Evolutionary conservation across 2,797 vertebrate species (phyloP).

Genomic region (Aselliscus stoliczkanus): DNA sequence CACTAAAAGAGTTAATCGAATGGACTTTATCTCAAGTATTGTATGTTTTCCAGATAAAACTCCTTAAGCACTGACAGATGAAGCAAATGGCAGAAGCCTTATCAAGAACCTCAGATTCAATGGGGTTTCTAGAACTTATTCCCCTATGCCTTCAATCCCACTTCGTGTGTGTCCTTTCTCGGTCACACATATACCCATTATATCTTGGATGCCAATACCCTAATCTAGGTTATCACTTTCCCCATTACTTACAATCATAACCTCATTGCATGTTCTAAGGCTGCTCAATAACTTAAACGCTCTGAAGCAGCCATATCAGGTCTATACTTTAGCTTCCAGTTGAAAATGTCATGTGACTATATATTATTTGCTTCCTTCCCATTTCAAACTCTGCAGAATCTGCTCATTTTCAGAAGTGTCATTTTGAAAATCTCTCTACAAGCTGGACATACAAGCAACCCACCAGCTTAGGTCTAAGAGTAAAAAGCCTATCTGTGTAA

Average conservation of each 20-base stretch:
- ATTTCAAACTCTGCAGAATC: no score
- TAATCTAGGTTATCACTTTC: rapidly evolving
- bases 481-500: no score
- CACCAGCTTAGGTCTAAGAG: no score
- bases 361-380: rapidly evolving
- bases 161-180: rapidly evolving
- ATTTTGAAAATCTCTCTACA: neutral
- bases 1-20: rapidly evolving
- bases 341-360: neutral
- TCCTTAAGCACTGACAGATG: rapidly evolving
- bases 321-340: rapidly evolving
- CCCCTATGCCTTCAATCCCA: rapidly evolving
- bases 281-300: rapidly evolving
- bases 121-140: rapidly evolving
- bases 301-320: rapidly evolving
- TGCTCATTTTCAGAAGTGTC: neutral
- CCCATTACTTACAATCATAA: rapidly evolving
- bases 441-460: rapidly evolving
- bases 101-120: rapidly evolving
- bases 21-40: neutral
- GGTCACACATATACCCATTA: rapidly evolving
- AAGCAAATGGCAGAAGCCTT: rapidly evolving
- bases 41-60: neutral
- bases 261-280: rapidly evolving
- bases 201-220: rapidly evolving